phyloP scores from a whole-genome alignment of 2,797 vertebrate species.

The Micrastur ruficollis region DNA sequence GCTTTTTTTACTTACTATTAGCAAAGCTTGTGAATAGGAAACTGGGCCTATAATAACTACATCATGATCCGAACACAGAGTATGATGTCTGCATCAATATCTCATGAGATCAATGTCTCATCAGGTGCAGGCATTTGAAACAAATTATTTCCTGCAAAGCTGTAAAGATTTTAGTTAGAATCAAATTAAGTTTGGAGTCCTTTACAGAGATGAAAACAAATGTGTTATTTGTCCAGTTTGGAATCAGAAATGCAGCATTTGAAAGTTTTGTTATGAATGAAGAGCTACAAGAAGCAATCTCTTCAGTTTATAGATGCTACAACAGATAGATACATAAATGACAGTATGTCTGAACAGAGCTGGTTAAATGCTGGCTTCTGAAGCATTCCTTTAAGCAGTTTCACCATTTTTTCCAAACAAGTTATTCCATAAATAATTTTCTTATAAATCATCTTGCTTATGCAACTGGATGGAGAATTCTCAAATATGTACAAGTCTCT shows the following conservation, averaged over 20 bases:
- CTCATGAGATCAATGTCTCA: not conserved
- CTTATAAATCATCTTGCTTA: not conserved
- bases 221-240: not conserved
- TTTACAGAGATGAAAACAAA: not conserved
- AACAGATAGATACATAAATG: not conserved
- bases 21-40: not conserved
- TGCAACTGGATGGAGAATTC: not conserved
- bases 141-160: not conserved
- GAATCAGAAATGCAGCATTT: not conserved
- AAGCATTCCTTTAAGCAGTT: not conserved
- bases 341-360: not conserved
- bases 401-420: not conserved
- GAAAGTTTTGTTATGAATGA: not conserved
- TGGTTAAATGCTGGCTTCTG: not conserved
- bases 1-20: not conserved
- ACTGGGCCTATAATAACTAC: not conserved
- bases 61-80: not conserved
- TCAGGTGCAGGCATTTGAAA: not conserved
- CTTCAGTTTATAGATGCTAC: not conserved
- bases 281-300: not conserved
- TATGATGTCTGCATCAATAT: not conserved
- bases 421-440: not conserved
- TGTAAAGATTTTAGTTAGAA: not conserved
- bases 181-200: not conserved
- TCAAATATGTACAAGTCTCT: not conserved